These are phyloP conservation scores for Podarcis lilfordi DNA, from an alignment of 2,797 vertebrate genomes.

Conservation along the genomic window DNA sequence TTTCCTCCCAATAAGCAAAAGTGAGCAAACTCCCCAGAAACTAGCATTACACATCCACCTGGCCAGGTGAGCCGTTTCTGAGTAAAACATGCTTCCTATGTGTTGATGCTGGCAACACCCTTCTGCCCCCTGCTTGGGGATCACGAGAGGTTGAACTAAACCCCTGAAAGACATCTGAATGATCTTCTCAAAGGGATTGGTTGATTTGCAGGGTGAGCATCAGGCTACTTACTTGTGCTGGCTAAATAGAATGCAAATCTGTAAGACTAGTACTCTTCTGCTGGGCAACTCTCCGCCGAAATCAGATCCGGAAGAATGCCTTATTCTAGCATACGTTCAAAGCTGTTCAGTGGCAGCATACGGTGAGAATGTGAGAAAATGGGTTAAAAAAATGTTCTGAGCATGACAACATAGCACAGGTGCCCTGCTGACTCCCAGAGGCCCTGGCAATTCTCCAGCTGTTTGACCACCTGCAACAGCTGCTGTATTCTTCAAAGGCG, in stretches of 20 bases:
- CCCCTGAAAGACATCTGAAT: not conserved
- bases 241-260: not conserved
- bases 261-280: not conserved
- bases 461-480: slow-evolving; percentile 70
- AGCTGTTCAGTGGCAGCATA: too few species aligned
- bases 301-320: not conserved
- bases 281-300: not conserved
- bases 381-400: not conserved
- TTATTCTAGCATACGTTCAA: not conserved
- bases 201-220: too few species aligned
- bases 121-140: not conserved
- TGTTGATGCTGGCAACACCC: not conserved
- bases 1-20: not conserved
- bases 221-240: too few species aligned
- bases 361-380: not conserved
- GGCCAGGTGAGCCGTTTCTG: too few species aligned
- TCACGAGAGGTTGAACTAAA: not conserved
- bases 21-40: not conserved
- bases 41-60: too few species aligned
- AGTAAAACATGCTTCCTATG: not conserved
- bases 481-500: slow-evolving; percentile 59
- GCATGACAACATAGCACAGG: not conserved
- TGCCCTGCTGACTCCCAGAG: slow-evolving; percentile 37
- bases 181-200: too few species aligned
- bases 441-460: slow-evolving; percentile 67